A percentile compares a stretch with the other conserved stretches of the same genome.
phyloP scores from a whole-genome alignment of 2,797 vertebrate species.

The Centropyge bicolor region DNA sequence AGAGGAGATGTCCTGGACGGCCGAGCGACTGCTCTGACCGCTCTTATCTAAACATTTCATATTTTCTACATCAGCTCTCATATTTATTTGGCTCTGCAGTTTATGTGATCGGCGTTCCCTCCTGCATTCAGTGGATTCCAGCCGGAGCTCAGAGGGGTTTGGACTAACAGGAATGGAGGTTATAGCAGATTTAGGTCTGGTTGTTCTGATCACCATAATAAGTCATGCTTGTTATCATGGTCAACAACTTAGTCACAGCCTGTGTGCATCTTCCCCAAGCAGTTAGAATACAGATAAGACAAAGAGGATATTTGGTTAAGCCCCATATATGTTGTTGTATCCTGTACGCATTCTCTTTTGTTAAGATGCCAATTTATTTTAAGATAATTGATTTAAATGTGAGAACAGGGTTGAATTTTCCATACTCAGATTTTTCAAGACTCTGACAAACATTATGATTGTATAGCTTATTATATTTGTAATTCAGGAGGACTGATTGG shows the following conservation, averaged over 20 bases:
- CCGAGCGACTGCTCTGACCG: neutral
- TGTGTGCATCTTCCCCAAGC: neutral
- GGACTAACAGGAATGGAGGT: slow-evolving; percentile 5
- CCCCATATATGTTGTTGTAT: neutral
- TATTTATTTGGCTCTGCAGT: slow-evolving; percentile 34
- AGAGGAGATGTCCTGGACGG: slow-evolving; percentile 5
- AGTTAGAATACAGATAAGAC: neutral
- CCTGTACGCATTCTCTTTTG: neutral
- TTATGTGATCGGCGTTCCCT: slow-evolving; percentile 20
- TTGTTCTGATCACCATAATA: neutral
- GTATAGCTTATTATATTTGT: neutral
- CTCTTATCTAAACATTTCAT: slow-evolving; percentile 38
- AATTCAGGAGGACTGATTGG: no score
- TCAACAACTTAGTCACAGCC: neutral
- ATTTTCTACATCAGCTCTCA: slow-evolving; percentile 24
- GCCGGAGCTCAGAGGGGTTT: slow-evolving; percentile 23
- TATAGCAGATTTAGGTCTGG: neutral
- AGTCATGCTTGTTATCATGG: neutral
- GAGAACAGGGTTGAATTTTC: neutral
- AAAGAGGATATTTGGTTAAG: neutral
- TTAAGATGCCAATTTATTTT: neutral
- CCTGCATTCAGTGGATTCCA: slow-evolving; percentile 45
- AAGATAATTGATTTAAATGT: neutral
- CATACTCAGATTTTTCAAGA: neutral
- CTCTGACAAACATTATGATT: neutral